phyloP scores from a whole-genome alignment of 2,888 invertebrate species.

The Orchesella flavescens region DNA sequence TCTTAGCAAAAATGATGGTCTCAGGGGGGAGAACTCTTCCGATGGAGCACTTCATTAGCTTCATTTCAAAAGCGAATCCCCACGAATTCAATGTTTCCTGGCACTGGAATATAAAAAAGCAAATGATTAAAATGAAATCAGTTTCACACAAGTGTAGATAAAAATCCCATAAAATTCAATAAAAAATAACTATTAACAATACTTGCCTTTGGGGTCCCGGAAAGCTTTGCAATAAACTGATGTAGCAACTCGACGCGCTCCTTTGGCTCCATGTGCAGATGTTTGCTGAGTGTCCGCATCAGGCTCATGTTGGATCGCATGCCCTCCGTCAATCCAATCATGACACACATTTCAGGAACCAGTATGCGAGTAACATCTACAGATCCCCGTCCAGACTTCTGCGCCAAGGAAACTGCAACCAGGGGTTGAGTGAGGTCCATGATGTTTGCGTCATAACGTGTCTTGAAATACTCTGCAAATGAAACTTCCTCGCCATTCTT shows the following conservation, averaged over 20 bases:
- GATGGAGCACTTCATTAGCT: slow-evolving; percentile 77
- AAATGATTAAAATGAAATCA: slow-evolving; percentile 6
- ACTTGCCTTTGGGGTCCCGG: slow-evolving; percentile 75
- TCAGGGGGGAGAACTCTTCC: slow-evolving; percentile 82
- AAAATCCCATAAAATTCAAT: slow-evolving; percentile 10
- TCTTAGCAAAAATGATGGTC: slow-evolving; percentile 75
- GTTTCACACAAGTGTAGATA: background rate
- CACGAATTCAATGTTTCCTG: slow-evolving; percentile 82
- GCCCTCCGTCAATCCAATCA: slow-evolving; percentile 91
- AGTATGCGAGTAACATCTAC: slow-evolving; percentile 74
- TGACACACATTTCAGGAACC: slow-evolving; percentile 90
- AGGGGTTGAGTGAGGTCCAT: slow-evolving; percentile 74
- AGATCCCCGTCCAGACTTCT: slow-evolving; percentile 55
- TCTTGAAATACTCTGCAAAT: slow-evolving; percentile 67
- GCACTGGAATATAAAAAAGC: slow-evolving; percentile 22
- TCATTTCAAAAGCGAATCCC: slow-evolving; percentile 82
- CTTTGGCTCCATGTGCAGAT: slow-evolving; percentile 87
- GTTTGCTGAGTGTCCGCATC: slow-evolving; percentile 87
- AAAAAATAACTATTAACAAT: slow-evolving; percentile 1
- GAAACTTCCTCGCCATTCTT: slow-evolving; percentile 45
- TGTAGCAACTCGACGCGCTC: slow-evolving; percentile 82
- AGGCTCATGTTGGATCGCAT: slow-evolving; percentile 86
- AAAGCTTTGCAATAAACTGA: slow-evolving; percentile 78
- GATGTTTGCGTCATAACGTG: slow-evolving; percentile 73
- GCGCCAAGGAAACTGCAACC: slow-evolving; percentile 73